Conservation (phyloP, 92 coral and sea anemone species). For the Bergia sp. region DNA sequence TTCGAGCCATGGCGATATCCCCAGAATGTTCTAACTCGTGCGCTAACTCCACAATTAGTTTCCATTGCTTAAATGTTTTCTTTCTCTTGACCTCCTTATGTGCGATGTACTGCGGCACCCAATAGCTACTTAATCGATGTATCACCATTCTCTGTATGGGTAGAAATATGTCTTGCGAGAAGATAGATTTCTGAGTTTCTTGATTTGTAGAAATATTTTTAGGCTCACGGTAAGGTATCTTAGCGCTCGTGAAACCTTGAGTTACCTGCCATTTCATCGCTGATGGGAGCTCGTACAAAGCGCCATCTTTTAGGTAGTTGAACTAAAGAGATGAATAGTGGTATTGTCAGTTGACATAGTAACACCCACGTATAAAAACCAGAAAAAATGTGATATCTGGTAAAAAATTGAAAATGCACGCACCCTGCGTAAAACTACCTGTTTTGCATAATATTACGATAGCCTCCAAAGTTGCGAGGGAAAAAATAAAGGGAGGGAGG, state of each 20-base stretch:
- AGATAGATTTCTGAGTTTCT: constrained; percentile 67
- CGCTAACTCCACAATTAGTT: constrained; percentile 35
- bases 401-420: too few species aligned
- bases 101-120: constrained; percentile 84
- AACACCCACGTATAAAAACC: too few species aligned
- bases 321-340: background rate
- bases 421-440: too few species aligned
- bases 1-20: background rate
- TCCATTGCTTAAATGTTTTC: constrained; percentile 22
- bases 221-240: constrained; percentile 30
- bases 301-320: constrained; percentile 83
- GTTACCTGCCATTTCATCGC: constrained; percentile 73
- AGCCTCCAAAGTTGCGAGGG: too few species aligned
- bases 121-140: constrained; percentile 72
- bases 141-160: constrained; percentile 71
- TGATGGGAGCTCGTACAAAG: constrained; percentile 84
- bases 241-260: constrained; percentile 29
- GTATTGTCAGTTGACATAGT: background rate
- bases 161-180: constrained; percentile 74
- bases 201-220: constrained; percentile 25
- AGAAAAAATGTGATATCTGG: too few species aligned
- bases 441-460: too few species aligned
- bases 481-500: too few species aligned
- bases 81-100: constrained; percentile 58
- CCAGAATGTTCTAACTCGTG: background rate